Base-by-base conservation (phyloP, 92 coral and sea anemone genomes). In the Parazoanthus darwini region DNA sequence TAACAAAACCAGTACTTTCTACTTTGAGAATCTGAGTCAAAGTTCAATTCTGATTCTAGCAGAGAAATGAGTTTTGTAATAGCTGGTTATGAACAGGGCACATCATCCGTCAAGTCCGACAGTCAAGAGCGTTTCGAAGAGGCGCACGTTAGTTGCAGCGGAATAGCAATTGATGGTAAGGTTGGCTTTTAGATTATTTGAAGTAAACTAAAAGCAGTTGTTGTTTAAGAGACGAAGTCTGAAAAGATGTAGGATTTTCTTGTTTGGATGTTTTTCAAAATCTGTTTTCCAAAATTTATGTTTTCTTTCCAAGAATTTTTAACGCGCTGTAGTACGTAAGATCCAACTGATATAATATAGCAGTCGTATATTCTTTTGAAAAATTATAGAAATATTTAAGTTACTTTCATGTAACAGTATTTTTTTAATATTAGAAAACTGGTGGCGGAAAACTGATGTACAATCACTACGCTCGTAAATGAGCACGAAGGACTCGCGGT, bases 41-140 rank as follows among this genome's bases (percentile, higher is more conserved):
- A 37, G 20, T 38, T 44, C 25, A 39, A 20, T 16, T 39, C 25
- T 15, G 23, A 22, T 76, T 76, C 25, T 37, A 14, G 26, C 42
- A 11, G 43, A 39, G 25, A 76, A 74, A 76, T 76, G 80, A 76
- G 80, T n/a, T 76, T 39, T 76, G 80, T 37, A 29, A 39, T 37
- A 39, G 43, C 23, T 36, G 48, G 51, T 38, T 76, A 44, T 76
- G 50, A 38, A 76, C 79, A 76, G 20, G 80, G 20, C 9, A 1
- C 80, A 44, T 9, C 9, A 39, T 20, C 80, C 29, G 44, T 36
- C 22, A 74, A 74, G 25, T 35, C 78, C 42, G 51, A 18, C 80
- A 39, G 80, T 37, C 80, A n/a, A 39, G 46, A 16, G 80, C 54
- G 7, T 76, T 39, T 22, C 51, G n/a, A 16, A 76, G 18, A 39